Evolutionary conservation across 2,888 invertebrate genomes (phyloP), one percentile per base, ranked within the genome.

Genomic region (Limnephilus rhombicus): DNA sequence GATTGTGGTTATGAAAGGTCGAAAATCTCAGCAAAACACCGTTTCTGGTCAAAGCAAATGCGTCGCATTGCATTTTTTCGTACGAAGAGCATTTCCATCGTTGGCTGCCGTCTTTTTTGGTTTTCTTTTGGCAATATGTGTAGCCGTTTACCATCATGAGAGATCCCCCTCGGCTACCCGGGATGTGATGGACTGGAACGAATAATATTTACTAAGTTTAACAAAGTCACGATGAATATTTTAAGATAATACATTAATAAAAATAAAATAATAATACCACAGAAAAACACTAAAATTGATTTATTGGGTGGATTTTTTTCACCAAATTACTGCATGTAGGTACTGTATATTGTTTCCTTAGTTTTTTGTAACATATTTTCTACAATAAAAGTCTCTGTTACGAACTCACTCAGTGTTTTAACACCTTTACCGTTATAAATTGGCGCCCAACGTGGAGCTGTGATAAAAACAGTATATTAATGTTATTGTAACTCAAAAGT

Each of bases 1-100:
- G 95, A 24, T 93, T 94, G 92, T 96, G 96, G 2, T 95, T 94
- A 93, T 96, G 96, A 92, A 96, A 96, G 93, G 96, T 96, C 31
- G 96, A 96, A 89, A 24, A 68, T 24, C 24, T 68, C 24, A 68
- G 9, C 68, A 68, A 68, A 7, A 9, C 68, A 0, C 68, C 68
- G 9, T n/a, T 68, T 68, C 68, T 68, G 68, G 68, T 68, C 9
- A 68, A 68, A 24, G 68, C 68, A 24, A 24, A 68, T 18, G 68
- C 68, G 68, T 68, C 24, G 24, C 68, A 68, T 24, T 68, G 68
- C 68, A 68, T 68, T 68, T n/a, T 68, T 68, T 24, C 68, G 9
- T 68, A 68, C 1, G 83, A 83, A n/a, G 83, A 83, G 18, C 83
- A 83, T n/a, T 83, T 83, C 83, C 83, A 83, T 37, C 83, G 18